phyloP scores from a whole-genome alignment of 1,140 invertebrate species.

The Uloborus diversus region DNA sequence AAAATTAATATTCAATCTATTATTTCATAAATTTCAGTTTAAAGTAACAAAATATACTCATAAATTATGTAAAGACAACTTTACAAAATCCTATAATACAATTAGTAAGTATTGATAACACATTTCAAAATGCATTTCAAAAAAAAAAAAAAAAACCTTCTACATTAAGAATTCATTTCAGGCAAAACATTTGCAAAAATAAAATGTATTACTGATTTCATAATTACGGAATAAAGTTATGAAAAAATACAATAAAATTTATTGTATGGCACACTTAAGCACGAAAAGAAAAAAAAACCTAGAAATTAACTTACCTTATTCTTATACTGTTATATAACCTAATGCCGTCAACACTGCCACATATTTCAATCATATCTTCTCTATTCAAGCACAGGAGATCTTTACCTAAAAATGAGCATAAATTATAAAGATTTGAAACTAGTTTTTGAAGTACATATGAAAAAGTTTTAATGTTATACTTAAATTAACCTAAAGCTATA shows the following conservation, averaged over 20 bases:
- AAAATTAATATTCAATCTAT: not conserved
- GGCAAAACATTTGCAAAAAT: not conserved
- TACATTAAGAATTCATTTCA: not conserved
- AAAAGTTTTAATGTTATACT: not conserved
- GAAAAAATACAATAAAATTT: not conserved
- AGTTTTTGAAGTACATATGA: not conserved
- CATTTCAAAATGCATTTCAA: not conserved
- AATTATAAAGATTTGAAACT: not conserved
- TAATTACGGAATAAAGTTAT: not conserved
- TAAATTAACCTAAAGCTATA: not conserved
- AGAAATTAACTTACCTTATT: not conserved
- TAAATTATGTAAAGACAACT: not conserved
- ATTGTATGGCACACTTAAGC: not conserved
- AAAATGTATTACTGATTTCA: not conserved
- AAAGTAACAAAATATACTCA: not conserved
- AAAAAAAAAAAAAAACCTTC: not conserved
- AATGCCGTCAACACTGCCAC: slow-evolving; percentile 44
- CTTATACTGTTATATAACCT: slow-evolving; percentile 38
- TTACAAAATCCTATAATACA: not conserved
- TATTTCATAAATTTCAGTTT: not conserved
- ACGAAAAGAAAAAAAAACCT: not conserved
- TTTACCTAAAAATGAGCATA: slow-evolving; percentile 11
- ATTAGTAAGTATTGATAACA: not conserved
- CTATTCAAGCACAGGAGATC: slow-evolving; percentile 34
- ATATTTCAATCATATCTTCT: slow-evolving; percentile 45